phyloP scores from a whole-genome alignment of 2,113 vertebrate genomes.

The Nicator chloris region DNA sequence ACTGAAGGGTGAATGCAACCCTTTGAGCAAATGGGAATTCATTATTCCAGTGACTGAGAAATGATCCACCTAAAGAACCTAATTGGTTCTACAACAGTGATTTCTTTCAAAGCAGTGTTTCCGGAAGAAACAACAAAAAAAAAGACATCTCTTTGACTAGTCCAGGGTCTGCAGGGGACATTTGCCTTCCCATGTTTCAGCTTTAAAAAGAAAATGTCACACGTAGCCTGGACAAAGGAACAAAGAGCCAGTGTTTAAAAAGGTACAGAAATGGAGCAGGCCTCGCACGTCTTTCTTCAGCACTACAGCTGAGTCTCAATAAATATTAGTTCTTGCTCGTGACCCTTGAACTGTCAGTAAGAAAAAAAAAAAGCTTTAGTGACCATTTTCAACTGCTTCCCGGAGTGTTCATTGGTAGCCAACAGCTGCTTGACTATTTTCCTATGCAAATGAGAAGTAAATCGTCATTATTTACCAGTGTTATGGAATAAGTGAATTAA shows the following conservation, averaged over 20 bases:
- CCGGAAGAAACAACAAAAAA: conserved; percentile 8
- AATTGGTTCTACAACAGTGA: conserved; percentile 50
- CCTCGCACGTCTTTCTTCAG: neutral
- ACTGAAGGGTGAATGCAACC: conserved; percentile 45
- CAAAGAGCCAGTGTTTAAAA: neutral
- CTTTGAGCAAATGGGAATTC: conserved; percentile 61
- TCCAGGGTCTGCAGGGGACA: neutral
- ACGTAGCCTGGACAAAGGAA: neutral
- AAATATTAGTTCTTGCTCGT: neutral
- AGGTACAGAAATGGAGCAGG: neutral
- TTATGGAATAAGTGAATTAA: conserved; percentile 5
- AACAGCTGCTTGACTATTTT: conserved; percentile 4
- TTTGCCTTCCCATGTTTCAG: conserved; percentile 31
- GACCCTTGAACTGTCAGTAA: neutral
- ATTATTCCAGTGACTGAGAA: conserved; percentile 51
- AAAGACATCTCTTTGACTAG: conserved; percentile 46
- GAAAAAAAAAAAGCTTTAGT: neutral
- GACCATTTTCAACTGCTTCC: neutral
- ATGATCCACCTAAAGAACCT: conserved; percentile 55
- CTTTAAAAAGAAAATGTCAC: conserved; percentile 18
- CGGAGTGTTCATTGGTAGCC: neutral
- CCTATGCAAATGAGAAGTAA: neutral
- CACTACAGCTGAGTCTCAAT: neutral
- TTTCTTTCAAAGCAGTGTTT: conserved; percentile 32
- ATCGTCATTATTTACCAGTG: neutral